These are phyloP conservation scores for Eulacestoma nigropectus DNA, from an alignment of 2,113 vertebrate genomes.

Conservation along the genomic window DNA sequence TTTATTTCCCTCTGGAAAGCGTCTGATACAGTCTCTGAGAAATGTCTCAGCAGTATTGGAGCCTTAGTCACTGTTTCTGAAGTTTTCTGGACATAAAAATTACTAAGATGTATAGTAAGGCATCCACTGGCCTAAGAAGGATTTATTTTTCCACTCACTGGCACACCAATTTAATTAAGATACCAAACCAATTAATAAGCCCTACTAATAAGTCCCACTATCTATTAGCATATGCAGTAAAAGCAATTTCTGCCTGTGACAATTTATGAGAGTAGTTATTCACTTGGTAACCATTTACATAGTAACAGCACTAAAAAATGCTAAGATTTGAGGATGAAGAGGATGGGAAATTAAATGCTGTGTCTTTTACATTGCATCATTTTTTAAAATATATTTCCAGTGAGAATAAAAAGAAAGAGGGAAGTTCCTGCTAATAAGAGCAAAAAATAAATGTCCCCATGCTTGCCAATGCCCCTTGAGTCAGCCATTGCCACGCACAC, in stretches of 20 bases:
- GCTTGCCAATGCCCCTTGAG: neutral
- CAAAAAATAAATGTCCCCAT: neutral
- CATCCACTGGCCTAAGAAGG: neutral
- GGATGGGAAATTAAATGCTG: neutral
- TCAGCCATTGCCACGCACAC: neutral
- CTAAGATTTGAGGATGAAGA: neutral
- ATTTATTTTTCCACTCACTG: slow-evolving; percentile 18
- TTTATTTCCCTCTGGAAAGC: neutral
- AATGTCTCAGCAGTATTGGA: neutral
- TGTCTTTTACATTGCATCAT: neutral
- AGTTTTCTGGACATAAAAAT: neutral
- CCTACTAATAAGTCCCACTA: slow-evolving; percentile 19
- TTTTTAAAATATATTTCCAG: neutral
- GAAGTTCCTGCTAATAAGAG: neutral
- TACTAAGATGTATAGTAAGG: neutral
- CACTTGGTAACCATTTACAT: slow-evolving; percentile 7
- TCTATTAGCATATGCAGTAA: slow-evolving; percentile 23
- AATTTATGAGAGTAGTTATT: slow-evolving; percentile 22
- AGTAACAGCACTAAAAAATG: slow-evolving; percentile 14
- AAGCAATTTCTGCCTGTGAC: slow-evolving; percentile 23
- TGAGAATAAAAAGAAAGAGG: neutral
- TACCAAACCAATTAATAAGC: slow-evolving; percentile 44
- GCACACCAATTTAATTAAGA: slow-evolving; percentile 39
- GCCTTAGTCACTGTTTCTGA: neutral
- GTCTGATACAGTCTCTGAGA: neutral